phyloP scores from a whole-genome alignment of 2,113 vertebrate genomes.

The Cebus imitator region DNA sequence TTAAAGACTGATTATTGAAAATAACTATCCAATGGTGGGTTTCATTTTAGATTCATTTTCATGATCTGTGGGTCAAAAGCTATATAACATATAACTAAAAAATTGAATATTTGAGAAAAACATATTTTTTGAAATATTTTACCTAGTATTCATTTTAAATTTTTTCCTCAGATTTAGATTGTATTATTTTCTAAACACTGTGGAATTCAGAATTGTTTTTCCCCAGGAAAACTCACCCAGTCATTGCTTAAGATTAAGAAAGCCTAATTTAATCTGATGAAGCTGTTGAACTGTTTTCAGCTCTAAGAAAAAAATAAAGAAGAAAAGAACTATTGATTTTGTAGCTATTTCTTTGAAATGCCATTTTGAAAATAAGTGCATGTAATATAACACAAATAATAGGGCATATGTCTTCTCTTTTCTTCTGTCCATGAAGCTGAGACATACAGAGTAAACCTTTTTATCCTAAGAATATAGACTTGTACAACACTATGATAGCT shows the following conservation, averaged over 20 bases:
- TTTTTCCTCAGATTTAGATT: not conserved
- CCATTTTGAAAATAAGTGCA: constrained; percentile 26
- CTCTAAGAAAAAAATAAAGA: not conserved
- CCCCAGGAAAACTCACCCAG: constrained; percentile 15
- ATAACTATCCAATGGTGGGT: accelerated
- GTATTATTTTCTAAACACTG: not conserved
- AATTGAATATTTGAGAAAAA: not conserved
- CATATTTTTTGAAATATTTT: not conserved
- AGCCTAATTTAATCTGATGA: not conserved
- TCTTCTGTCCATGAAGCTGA: not conserved
- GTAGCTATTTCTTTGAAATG: constrained; percentile 45
- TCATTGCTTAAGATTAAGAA: constrained; percentile 42
- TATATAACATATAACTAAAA: not conserved
- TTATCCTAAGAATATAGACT: not conserved
- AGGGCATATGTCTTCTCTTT: not conserved
- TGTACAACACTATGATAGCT: not conserved
- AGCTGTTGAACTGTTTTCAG: not conserved
- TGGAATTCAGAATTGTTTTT: constrained; percentile 10
- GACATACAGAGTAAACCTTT: not conserved
- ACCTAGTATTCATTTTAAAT: not conserved
- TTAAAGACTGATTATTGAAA: not conserved
- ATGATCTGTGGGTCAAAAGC: not conserved
- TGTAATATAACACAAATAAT: constrained; percentile 9
- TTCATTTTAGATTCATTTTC: not conserved
- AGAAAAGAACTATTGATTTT: not conserved